Conservation (phyloP, 2,888 invertebrate species). For the Clivina fossor region DNA sequence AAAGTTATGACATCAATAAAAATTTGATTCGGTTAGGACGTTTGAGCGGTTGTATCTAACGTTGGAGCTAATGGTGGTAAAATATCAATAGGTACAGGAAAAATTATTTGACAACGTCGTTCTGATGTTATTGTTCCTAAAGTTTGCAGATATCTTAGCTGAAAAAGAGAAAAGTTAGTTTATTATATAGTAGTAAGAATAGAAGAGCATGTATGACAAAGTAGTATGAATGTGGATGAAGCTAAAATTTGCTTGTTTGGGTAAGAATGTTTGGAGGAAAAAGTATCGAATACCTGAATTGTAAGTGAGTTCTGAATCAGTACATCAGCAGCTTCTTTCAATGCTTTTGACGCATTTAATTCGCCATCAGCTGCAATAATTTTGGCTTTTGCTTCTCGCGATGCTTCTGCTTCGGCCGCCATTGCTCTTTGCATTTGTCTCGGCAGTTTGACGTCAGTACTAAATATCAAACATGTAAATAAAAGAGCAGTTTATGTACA, state of each 20-base stretch:
- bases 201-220: background rate
- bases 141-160: conserved; percentile 87
- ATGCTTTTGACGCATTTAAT: conserved; percentile 79
- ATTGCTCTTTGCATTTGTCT: conserved; percentile 76
- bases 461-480: too few species aligned
- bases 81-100: conserved; percentile 87
- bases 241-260: background rate
- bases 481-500: conserved; percentile 35
- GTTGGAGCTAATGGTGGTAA: too few species aligned
- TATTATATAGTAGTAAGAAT: conserved; percentile 6
- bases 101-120: conserved; percentile 93
- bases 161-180: conserved; percentile 46
- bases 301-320: conserved; percentile 82
- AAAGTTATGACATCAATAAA: too few species aligned
- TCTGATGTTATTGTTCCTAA: conserved; percentile 89
- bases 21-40: too few species aligned
- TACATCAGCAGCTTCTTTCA: conserved; percentile 85
- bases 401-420: conserved; percentile 82
- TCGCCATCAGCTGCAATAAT: conserved; percentile 85
- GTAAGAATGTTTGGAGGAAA: background rate
- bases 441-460: conserved; percentile 69
- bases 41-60: too few species aligned
- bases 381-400: conserved; percentile 75
- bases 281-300: conserved; percentile 58
- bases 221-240: background rate